phyloP scores from a whole-genome alignment of 1,140 invertebrate species.

The Monomorium pharaonis region DNA sequence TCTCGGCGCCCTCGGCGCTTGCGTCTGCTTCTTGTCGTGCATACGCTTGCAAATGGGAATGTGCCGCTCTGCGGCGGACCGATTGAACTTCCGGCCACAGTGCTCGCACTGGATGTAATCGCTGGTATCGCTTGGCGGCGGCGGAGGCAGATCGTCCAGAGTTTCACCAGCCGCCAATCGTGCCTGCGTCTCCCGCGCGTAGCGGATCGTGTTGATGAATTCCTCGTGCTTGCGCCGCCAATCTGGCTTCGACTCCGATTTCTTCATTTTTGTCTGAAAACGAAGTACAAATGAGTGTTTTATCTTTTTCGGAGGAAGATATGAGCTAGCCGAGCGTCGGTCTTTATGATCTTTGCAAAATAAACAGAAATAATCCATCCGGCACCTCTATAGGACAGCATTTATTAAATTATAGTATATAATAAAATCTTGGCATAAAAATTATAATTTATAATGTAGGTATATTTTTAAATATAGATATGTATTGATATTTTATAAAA shows the following conservation, averaged over 20 bases:
- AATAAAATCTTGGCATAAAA: no score
- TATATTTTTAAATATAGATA: no score
- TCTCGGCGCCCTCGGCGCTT: constrained; percentile 72
- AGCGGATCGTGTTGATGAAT: constrained; percentile 95
- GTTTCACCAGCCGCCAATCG: constrained; percentile 95
- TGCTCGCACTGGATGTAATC: constrained; percentile 97
- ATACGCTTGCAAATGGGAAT: constrained; percentile 96
- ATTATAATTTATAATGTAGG: no score
- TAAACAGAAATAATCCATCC: not conserved
- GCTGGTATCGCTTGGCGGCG: constrained; percentile 93
- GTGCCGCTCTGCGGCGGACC: constrained; percentile 94
- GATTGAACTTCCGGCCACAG: constrained; percentile 95
- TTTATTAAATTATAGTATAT: no score
- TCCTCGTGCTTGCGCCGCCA: constrained; percentile 97
- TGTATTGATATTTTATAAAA: no score
- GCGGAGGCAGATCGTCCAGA: constrained; percentile 94
- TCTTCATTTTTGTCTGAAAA: constrained; percentile 76
- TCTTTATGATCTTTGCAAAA: not conserved
- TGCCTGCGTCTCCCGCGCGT: constrained; percentile 94
- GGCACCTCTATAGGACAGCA: no score
- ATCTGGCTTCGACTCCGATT: constrained; percentile 85
- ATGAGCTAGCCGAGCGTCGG: not conserved
- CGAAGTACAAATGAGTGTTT: not conserved
- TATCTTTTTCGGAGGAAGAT: not conserved
- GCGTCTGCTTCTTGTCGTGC: constrained; percentile 91